These are phyloP conservation scores for Drosophila sordidula DNA, from an alignment of 2,888 invertebrate genomes.

Conservation along the genomic window DNA sequence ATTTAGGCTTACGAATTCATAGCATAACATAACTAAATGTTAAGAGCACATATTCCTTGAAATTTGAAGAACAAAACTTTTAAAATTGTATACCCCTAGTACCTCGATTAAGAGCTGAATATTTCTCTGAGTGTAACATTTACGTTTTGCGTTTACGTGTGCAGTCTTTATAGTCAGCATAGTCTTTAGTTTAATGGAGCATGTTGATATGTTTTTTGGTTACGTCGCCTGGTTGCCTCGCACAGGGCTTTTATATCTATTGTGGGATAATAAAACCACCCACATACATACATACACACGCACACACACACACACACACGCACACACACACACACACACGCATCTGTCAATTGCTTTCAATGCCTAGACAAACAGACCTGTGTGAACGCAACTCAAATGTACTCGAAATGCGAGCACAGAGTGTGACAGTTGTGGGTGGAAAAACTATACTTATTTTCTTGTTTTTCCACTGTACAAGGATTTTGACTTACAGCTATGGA, in stretches of 20 bases:
- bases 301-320: neutral
- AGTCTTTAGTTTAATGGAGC: conserved; percentile 9
- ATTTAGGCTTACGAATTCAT: too few species aligned
- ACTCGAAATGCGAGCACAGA: conserved; percentile 7
- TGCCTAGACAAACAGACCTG: conserved; percentile 8
- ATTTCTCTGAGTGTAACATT: conserved; percentile 1
- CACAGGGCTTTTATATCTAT: conserved; percentile 3
- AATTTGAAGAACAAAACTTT: too few species aligned
- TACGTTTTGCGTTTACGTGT: neutral
- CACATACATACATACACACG: neutral
- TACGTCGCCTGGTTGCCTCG: neutral
- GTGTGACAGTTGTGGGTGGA: neutral
- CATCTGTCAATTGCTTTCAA: conserved; percentile 17
- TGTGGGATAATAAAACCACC: neutral
- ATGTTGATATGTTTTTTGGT: conserved; percentile 2
- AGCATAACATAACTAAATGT: too few species aligned
- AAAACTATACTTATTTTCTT: neutral
- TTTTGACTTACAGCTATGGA: too few species aligned
- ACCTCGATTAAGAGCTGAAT: too few species aligned
- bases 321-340: neutral
- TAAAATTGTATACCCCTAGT: too few species aligned
- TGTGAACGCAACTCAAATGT: conserved; percentile 14
- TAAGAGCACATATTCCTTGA: too few species aligned
- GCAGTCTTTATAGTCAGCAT: neutral
- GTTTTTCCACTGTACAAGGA: too few species aligned